These are phyloP conservation scores for Leptopilina clavipes DNA, from an alignment of 1,140 invertebrate genomes.

Conservation along the genomic window DNA sequence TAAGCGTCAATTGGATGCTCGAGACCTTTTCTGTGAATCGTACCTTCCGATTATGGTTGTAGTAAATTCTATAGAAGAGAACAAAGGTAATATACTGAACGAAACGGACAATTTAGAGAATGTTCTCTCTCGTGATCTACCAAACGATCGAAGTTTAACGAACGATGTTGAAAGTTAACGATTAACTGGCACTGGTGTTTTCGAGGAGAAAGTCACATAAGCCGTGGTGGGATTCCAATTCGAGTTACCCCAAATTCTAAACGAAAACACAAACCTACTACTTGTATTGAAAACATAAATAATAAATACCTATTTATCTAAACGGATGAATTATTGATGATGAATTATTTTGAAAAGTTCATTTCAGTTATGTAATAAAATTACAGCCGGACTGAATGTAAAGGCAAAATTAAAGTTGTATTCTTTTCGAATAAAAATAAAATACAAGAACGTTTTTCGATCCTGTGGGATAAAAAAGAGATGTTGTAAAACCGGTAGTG, in stretches of 20 bases:
- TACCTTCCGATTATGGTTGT: not conserved
- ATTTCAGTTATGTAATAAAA: too few relatives aligned
- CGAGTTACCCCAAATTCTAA: constrained; percentile 15
- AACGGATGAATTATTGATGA: too few relatives aligned
- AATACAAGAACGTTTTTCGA: not conserved
- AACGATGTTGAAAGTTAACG: constrained; percentile 25
- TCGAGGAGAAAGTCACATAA: constrained; percentile 18
- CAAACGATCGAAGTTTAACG: constrained; percentile 31
- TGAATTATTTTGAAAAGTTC: too few relatives aligned
- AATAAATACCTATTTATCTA: too few relatives aligned
- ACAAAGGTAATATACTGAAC: constrained; percentile 18
- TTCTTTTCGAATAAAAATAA: too few relatives aligned
- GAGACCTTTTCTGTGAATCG: too few relatives aligned
- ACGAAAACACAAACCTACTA: not conserved
- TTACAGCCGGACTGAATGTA: too few relatives aligned
- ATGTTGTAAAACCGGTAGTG: not conserved
- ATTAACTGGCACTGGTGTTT: not conserved
- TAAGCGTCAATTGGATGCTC: too few relatives aligned
- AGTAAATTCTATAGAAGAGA: constrained; percentile 14
- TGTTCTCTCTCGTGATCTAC: constrained; percentile 23
- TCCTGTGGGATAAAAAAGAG: not conserved
- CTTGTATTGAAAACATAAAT: not conserved
- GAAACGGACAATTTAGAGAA: constrained; percentile 26
- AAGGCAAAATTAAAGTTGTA: too few relatives aligned
- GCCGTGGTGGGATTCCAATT: not conserved